Conservation (phyloP, 2,113 vertebrate genomes). For the Nothocercus julius region DNA sequence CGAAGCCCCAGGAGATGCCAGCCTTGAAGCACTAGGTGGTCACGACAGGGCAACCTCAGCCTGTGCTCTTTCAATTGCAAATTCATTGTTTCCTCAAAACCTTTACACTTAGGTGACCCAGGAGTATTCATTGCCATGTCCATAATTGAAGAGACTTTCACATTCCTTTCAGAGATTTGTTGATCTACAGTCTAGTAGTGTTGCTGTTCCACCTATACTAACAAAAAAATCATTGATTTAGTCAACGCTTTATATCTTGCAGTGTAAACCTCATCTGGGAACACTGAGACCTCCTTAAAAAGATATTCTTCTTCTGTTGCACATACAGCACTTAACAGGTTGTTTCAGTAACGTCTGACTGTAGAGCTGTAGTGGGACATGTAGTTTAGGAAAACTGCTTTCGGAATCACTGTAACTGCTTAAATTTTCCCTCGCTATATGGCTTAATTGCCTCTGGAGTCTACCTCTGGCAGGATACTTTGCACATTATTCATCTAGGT, state of each 20-base stretch:
- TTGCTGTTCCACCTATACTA: not conserved
- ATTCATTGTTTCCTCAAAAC: not conserved
- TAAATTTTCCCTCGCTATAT: not conserved
- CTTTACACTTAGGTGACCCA: not conserved
- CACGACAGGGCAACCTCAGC: not conserved
- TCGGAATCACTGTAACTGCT: not conserved
- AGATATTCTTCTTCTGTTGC: not conserved
- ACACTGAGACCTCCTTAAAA: not conserved
- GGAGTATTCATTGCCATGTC: not conserved
- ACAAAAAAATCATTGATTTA: not conserved
- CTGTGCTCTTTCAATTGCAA: not conserved
- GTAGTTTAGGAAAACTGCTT: not conserved
- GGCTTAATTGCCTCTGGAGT: not conserved
- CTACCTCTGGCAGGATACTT: not conserved
- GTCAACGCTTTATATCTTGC: not conserved
- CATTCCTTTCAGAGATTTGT: not conserved
- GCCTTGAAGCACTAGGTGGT: not conserved
- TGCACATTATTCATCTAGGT: not conserved
- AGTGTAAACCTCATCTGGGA: not conserved
- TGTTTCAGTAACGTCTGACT: not conserved
- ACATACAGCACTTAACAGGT: rapidly evolving
- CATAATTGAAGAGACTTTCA: not conserved
- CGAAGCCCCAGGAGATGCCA: not conserved
- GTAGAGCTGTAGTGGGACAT: not conserved
- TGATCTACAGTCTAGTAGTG: not conserved